These are phyloP conservation scores for Pelosia muscerda DNA, from an alignment of 2,888 invertebrate species.

Conservation along the genomic window DNA sequence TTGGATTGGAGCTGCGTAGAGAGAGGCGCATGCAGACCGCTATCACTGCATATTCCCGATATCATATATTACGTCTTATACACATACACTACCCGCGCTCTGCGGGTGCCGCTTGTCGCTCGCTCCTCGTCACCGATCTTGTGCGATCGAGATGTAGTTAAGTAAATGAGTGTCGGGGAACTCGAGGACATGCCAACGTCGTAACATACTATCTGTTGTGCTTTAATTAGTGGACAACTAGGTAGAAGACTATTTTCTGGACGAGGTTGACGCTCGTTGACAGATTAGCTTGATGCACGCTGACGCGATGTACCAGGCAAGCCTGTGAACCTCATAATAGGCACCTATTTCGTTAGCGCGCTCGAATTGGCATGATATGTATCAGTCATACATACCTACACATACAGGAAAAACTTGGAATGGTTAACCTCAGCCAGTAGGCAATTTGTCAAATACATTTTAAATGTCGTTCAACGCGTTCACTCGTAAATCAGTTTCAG, in stretches of 20 bases:
- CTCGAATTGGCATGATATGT: not conserved
- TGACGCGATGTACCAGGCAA: too few species aligned
- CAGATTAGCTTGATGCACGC: not conserved
- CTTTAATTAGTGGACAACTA: too few species aligned
- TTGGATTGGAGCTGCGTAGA: too few species aligned
- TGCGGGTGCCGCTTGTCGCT: too few species aligned
- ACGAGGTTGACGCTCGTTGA: not conserved
- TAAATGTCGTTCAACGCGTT: slow-evolving; percentile 14
- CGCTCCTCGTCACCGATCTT: not conserved
- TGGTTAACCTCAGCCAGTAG: not conserved
- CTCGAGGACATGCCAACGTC: too few species aligned
- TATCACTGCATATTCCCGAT: too few species aligned
- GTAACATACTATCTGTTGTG: too few species aligned
- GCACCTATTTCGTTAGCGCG: not conserved
- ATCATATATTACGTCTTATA: too few species aligned
- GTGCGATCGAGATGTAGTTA: not conserved
- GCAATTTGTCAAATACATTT: slow-evolving; percentile 12
- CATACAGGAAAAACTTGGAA: slow-evolving; percentile 17
- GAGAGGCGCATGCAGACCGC: too few species aligned
- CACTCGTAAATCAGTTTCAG: slow-evolving; percentile 13
- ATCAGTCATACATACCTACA: not conserved
- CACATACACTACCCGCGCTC: too few species aligned
- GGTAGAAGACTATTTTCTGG: not conserved
- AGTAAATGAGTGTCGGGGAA: too few species aligned
- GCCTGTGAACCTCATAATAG: not conserved